phyloP scores from a whole-genome alignment of 2,888 invertebrate genomes.

The Lymantria dispar region DNA sequence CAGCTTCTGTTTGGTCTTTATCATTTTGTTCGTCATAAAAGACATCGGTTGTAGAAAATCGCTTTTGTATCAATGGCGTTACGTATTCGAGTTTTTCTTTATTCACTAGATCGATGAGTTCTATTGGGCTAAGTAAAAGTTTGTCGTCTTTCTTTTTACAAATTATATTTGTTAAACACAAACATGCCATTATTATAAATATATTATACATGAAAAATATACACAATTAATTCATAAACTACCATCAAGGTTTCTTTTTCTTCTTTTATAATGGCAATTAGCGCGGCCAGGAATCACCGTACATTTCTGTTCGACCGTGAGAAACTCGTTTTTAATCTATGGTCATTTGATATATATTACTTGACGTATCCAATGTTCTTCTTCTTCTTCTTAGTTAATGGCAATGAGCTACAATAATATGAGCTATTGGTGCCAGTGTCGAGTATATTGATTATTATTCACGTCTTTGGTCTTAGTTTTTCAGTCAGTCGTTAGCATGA shows the following conservation, averaged over 20 bases:
- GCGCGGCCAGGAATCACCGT: no score
- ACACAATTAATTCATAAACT: not conserved
- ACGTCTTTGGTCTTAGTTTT: no score
- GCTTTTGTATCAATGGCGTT: not conserved
- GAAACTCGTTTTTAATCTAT: no score
- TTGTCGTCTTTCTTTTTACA: slow-evolving; percentile 33
- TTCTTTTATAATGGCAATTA: not conserved
- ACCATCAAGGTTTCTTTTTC: not conserved
- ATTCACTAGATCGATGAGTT: slow-evolving; percentile 48
- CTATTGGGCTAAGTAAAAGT: slow-evolving; percentile 41
- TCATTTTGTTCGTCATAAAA: slow-evolving; percentile 7
- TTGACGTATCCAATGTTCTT: no score
- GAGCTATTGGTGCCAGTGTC: no score
- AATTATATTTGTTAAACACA: slow-evolving; percentile 8
- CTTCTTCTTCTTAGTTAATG: no score
- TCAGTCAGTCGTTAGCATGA: no score
- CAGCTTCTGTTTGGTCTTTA: slow-evolving; percentile 11
- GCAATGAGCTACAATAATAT: no score
- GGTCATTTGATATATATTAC: no score
- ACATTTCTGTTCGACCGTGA: no score
- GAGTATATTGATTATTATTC: no score
- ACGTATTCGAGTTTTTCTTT: slow-evolving; percentile 36
- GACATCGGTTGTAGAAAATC: not conserved
- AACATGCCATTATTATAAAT: slow-evolving; percentile 9
- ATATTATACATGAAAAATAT: slow-evolving; percentile 9